Conservation (phyloP, 2,113 vertebrate species). For the Mohoua ochrocephala region DNA sequence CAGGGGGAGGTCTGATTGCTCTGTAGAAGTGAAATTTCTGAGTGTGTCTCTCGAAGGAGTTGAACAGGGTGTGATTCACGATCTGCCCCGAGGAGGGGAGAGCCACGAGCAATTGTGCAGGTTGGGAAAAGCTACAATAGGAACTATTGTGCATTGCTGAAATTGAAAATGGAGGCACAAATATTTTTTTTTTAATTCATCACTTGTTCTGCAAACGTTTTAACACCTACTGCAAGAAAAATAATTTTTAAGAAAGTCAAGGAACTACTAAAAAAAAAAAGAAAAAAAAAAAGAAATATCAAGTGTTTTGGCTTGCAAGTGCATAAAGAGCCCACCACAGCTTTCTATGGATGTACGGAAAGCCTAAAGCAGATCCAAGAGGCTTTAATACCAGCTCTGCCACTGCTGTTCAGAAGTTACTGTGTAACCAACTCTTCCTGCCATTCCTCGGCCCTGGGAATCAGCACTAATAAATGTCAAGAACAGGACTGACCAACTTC, state of each 20-base stretch:
- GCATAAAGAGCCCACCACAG: not conserved
- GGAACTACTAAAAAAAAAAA: fast-evolving
- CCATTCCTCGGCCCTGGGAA: not conserved
- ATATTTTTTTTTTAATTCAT: not conserved
- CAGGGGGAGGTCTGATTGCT: not conserved
- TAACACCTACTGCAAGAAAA: not conserved
- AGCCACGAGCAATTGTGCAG: not conserved
- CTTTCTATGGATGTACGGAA: not conserved
- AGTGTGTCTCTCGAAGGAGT: not conserved
- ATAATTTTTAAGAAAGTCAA: fast-evolving
- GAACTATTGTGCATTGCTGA: not conserved
- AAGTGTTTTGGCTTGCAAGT: not conserved
- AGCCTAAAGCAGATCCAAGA: not conserved
- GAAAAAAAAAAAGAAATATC: not conserved
- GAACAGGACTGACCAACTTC: not conserved
- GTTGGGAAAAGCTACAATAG: not conserved
- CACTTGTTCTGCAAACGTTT: fast-evolving
- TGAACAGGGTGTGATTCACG: fast-evolving
- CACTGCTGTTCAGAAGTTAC: not conserved
- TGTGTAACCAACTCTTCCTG: not conserved
- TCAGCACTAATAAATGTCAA: not conserved
- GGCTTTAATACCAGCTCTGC: not conserved
- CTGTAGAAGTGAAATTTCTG: not conserved
- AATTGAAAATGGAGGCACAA: not conserved
- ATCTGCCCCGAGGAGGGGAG: not conserved